phyloP scores from a whole-genome alignment of 1,140 invertebrate species.

The Brachionus sp. region DNA sequence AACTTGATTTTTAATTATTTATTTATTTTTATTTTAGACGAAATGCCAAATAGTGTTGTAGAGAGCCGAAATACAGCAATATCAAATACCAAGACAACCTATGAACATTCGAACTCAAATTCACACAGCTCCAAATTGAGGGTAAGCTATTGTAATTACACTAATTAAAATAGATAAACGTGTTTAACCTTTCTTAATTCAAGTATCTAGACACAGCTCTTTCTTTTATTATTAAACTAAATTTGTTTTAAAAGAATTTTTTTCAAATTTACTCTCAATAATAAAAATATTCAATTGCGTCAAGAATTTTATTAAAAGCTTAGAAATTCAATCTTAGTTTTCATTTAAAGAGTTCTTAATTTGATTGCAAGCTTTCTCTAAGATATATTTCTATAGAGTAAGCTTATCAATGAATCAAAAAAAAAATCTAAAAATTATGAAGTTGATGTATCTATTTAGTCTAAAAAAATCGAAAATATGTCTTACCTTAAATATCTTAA shows the following conservation, averaged over 20 bases:
- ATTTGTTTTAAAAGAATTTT: neutral
- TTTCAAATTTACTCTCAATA: neutral
- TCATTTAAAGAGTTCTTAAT: too few relatives aligned
- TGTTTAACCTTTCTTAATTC: neutral
- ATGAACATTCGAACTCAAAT: slow-evolving; percentile 26
- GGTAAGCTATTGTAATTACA: neutral
- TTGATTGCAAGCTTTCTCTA: too few relatives aligned
- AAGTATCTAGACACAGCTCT: neutral
- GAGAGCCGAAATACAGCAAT: neutral
- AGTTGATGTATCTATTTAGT: too few relatives aligned
- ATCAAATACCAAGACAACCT: slow-evolving; percentile 5
- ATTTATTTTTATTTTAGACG: slow-evolving; percentile 14
- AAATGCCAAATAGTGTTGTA: slow-evolving; percentile 17
- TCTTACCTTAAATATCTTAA: too few relatives aligned
- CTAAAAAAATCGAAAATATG: too few relatives aligned
- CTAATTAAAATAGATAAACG: neutral
- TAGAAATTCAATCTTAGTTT: neutral
- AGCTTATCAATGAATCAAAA: too few relatives aligned
- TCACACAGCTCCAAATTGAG: slow-evolving; percentile 1
- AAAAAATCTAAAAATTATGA: too few relatives aligned
- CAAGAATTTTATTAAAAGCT: neutral
- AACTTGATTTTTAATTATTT: neutral
- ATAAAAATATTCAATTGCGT: neutral
- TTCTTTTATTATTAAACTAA: neutral
- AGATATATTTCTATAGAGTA: too few relatives aligned